Base-by-base conservation (phyloP, 1,140 invertebrate genomes). In the Neuroterus valhalla region DNA sequence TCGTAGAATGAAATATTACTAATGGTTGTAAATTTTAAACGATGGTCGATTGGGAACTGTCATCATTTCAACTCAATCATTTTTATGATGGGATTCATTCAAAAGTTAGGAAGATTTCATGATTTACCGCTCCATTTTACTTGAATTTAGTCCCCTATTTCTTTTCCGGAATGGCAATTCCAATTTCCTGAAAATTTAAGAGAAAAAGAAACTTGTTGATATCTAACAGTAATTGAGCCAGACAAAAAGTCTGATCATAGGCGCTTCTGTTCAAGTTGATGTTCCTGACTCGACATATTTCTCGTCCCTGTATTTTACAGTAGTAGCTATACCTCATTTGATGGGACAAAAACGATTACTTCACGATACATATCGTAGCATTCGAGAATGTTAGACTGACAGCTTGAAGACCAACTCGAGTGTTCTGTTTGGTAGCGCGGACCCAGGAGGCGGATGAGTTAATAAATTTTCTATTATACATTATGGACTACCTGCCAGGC, bases 361-460 rank as follows among this genome's bases (percentile, higher is more conserved):
- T 15, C 15, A 38, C 68, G 78, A 80, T 82, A 76, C 68, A 21
- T 74, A 82, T 78, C 75, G 71, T 46, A 31, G 44, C 76, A 19
- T 43, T 62, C 19, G 12, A 62, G 23, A 62, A 62, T 68, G 69
- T 26, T 43, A 43, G 48, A 73, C 75, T 78, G 81, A 80, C 74
- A 70, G 73, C 74, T 79, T 78, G 79, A 82, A 77, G 74, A 76
- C 23, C 66, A 55, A 72, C 72, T 80, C 76, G 42, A 75, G 69
- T 81, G 74, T 77, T 83, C 78, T 77, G 73, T 75, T 77, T 68
- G 75, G 70, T 78, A 76, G 74, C 81, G 66, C 68, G 46, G n/a
- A 3, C 2, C 1, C 15, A 31, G 21, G 15, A 66, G 21, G 50
- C n/a, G 23, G 15, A 3, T 3, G 15, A 45, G 11, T 45, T 45